Percentiles rank a stretch among this genome's conserved stretches.
phyloP scores from a whole-genome alignment of 2,888 invertebrate genomes.

The Leptura quadrifasciata region DNA sequence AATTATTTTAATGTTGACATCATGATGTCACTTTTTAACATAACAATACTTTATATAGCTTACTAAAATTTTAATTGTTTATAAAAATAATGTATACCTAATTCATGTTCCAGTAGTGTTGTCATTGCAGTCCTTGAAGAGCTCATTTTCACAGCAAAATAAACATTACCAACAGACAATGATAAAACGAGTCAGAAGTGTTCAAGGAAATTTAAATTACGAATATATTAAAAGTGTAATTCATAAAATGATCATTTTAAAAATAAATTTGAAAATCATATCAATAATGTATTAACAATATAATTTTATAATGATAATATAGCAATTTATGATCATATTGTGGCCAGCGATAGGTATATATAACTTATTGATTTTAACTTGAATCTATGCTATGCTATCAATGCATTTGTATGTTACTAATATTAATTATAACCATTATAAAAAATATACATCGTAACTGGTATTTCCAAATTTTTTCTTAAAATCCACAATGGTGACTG shows the following conservation, averaged over 20 bases:
- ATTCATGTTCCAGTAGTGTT: not conserved
- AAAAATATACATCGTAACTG: too few species aligned
- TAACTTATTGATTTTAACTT: too few species aligned
- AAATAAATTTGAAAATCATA: not conserved
- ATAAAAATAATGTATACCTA: constrained; percentile 3
- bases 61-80: constrained; percentile 17
- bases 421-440: too few species aligned
- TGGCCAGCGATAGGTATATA: too few species aligned
- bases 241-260: not conserved
- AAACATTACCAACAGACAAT: not conserved
- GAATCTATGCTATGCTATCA: too few species aligned
- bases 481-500: too few species aligned
- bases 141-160: not conserved
- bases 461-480: too few species aligned
- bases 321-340: too few species aligned
- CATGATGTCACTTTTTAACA: constrained; percentile 46
- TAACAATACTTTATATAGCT: constrained; percentile 44
- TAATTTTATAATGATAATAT: too few species aligned
- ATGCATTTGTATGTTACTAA: too few species aligned
- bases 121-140: constrained; percentile 6
- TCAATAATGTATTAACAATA: too few species aligned
- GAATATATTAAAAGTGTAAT: not conserved
- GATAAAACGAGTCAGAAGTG: not conserved
- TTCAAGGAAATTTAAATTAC: constrained; percentile 7
- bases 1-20: constrained; percentile 30